Evolutionary conservation across 2,113 vertebrate genomes (phyloP).

Genomic region (Benitochromis conjunctus): DNA sequence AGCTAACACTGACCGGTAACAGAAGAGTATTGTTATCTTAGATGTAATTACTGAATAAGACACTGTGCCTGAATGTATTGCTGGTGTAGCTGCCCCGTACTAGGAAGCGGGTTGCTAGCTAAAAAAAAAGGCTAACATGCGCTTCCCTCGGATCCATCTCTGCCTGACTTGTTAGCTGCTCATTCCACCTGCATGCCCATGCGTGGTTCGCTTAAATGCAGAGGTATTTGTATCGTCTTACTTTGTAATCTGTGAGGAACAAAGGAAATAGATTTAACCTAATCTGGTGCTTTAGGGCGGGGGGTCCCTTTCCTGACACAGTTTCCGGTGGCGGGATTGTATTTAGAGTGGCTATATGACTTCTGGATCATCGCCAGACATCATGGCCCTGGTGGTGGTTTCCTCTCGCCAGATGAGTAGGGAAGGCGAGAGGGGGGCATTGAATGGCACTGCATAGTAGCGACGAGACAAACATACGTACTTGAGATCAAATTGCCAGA

Average conservation of each 20-base stretch:
- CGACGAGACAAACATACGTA: not conserved
- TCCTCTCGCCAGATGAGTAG: not conserved
- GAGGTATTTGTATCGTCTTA: not conserved
- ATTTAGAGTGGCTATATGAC: not conserved
- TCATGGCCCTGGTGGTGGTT: not conserved
- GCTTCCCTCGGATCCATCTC: not conserved
- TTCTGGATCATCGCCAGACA: slow-evolving; percentile 13
- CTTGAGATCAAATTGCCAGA: not conserved
- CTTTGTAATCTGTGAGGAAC: not conserved
- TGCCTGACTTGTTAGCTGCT: not conserved
- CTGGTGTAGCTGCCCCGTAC: not conserved
- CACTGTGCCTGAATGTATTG: fast-evolving
- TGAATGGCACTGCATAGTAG: slow-evolving; percentile 1
- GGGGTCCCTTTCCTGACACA: slow-evolving; percentile 27
- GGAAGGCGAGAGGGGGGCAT: not conserved
- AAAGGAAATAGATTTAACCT: not conserved
- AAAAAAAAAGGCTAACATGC: slow-evolving; percentile 9
- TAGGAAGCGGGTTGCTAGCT: slow-evolving; percentile 9
- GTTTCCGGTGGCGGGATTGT: slow-evolving; percentile 17
- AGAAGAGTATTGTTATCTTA: fast-evolving
- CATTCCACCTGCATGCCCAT: no score
- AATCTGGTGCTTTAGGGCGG: not conserved
- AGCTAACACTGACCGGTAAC: not conserved
- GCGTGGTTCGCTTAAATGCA: not conserved
- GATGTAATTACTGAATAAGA: not conserved